Evolutionary conservation across 1,140 invertebrate genomes (phyloP), one percentile per base, ranked within the genome.

Genomic region (Megathymus violae): DNA sequence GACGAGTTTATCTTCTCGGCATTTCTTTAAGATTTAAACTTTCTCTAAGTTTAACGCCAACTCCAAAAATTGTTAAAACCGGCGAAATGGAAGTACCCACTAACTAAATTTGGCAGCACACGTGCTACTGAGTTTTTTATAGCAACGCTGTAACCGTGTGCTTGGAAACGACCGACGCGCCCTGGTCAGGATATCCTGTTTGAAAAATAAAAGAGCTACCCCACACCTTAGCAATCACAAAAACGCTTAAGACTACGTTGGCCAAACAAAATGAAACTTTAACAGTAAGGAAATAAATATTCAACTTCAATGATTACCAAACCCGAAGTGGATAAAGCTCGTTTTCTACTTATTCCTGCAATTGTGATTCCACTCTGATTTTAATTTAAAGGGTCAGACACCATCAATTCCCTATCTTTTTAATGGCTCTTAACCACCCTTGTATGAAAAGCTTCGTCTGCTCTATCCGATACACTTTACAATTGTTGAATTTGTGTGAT

Each of bases 131-230:
- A 47, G 72, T 76, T 80, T 79, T 84, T 82, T 84, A 70, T 78
- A 76, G 72, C 54, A 67, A 69, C 78, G 80, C 71, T 82, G 77
- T 78, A 88, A 88, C 77, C 79, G 80, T 83, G 82, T 74, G 78
- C 70, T 85, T 76, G 80, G 85, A 84, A 85, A 82, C 78, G 73
- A 71, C 64, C 70, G 61, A 67, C 67, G 72, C 77, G 71, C 77
- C 71, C 76, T 72, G 62, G 75, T 64, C 81, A 88, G 87, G 87
- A 89, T 89, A 87, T 89, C 87, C 87, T 89, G 87, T 89, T 85
- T 85, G 79, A 89, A 89, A 79, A 89, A 89, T 87, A 89, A 89
- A 89, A 86, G 82, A 83, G 73, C 80, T 78, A 85, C 82, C 83
- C 86, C 76, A 80, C 85, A 86, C 85, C 83, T 84, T 80, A 77